Conservation (phyloP, 2,797 vertebrate genomes). For the Megaceryle alcyon region DNA sequence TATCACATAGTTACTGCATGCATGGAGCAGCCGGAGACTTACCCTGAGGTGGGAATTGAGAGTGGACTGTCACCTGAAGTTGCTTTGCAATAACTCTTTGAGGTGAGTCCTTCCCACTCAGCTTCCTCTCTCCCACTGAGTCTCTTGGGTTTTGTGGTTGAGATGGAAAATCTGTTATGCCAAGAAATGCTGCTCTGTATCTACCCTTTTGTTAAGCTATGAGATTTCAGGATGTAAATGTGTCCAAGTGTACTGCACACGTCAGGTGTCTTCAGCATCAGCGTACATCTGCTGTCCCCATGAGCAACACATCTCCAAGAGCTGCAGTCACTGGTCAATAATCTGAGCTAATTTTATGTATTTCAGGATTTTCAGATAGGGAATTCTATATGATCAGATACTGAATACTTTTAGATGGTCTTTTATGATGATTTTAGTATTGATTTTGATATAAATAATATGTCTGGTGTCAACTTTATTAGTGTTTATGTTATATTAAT, state of each 20-base stretch:
- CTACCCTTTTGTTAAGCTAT: neutral
- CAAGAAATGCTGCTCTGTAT: neutral
- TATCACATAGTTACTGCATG: neutral
- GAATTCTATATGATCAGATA: neutral
- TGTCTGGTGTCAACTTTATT: constrained; percentile 22
- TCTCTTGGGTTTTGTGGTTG: neutral
- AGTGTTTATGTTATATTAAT: constrained; percentile 38
- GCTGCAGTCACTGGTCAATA: neutral
- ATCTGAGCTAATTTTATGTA: neutral
- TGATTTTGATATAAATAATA: constrained; percentile 24
- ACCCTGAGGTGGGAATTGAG: neutral
- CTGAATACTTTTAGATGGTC: neutral
- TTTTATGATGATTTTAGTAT: neutral
- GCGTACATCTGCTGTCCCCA: fast-evolving
- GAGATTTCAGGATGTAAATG: neutral
- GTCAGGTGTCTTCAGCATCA: neutral
- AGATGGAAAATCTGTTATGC: neutral
- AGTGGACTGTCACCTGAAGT: neutral
- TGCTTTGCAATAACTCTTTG: neutral
- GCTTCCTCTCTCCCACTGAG: neutral
- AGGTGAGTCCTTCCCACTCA: neutral
- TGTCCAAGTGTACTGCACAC: neutral
- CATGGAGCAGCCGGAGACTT: neutral
- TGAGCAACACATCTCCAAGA: neutral
- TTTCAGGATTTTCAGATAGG: neutral